These are phyloP conservation scores for Neotoma lepida DNA, from an alignment of 2,113 vertebrate genomes.

Conservation along the genomic window DNA sequence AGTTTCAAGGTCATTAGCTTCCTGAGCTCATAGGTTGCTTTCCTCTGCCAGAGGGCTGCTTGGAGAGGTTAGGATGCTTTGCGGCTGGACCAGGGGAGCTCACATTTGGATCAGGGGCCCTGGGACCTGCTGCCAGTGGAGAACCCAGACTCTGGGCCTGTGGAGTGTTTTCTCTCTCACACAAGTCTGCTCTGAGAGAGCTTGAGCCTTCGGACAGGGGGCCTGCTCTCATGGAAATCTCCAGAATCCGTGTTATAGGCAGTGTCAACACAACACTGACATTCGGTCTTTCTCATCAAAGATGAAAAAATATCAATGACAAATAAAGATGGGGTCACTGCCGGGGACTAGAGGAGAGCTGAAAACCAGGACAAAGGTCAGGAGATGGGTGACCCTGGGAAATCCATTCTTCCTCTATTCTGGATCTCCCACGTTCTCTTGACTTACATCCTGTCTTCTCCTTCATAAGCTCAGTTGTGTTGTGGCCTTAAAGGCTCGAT, in stretches of 20 bases:
- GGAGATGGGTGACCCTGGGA: background rate
- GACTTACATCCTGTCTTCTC: background rate
- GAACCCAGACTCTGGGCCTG: conserved; percentile 76
- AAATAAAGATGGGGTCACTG: background rate
- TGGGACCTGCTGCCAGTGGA: conserved; percentile 82
- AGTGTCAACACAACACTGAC: background rate
- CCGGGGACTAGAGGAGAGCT: background rate
- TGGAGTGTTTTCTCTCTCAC: conserved; percentile 52
- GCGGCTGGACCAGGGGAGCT: conserved; percentile 81
- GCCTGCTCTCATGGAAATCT: background rate
- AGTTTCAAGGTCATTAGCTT: conserved; percentile 87
- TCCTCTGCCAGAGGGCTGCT: conserved; percentile 82
- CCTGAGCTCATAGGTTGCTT: conserved; percentile 80
- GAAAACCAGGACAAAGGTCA: background rate
- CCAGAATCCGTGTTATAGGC: background rate
- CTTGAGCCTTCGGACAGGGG: conserved; percentile 24
- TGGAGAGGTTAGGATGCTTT: conserved; percentile 84
- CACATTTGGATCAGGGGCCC: conserved; percentile 80
- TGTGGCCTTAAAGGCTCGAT: background rate
- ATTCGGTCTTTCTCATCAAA: background rate
- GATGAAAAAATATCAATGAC: background rate
- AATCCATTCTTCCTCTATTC: too few relatives aligned
- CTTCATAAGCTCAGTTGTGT: background rate
- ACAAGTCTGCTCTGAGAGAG: conserved; percentile 67
- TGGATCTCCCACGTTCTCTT: background rate